Conservation (phyloP, 2,113 vertebrate genomes). For the Ceyx cyanopectus region DNA sequence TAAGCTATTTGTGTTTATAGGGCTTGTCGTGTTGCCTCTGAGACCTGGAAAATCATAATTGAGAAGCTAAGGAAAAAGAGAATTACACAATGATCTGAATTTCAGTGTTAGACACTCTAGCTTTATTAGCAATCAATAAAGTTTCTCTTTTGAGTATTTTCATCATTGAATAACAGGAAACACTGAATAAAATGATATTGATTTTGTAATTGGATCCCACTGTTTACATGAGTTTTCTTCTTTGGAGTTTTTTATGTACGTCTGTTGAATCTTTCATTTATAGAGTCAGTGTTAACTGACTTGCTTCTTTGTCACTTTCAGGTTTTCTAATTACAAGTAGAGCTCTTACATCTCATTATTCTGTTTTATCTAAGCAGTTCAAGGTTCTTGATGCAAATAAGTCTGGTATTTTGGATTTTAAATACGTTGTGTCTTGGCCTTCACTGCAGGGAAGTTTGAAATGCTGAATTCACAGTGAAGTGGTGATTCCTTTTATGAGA, state of each 20-base stretch:
- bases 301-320: not conserved
- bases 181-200: slow-evolving; percentile 42
- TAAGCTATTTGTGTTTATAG: not conserved
- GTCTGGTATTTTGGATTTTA: not conserved
- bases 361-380: not conserved
- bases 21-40: not conserved
- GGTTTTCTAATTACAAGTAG: not conserved
- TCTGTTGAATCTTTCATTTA: not conserved
- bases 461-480: not conserved
- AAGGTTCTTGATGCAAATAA: not conserved
- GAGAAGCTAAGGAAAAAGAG: slow-evolving; percentile 25
- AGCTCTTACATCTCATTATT: not conserved
- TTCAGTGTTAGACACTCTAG: slow-evolving; percentile 33
- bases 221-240: not conserved
- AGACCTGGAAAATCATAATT: slow-evolving; percentile 12
- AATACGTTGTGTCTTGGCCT: not conserved
- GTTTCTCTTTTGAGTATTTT: slow-evolving; percentile 54
- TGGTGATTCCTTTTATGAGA: not conserved
- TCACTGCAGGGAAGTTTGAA: not conserved
- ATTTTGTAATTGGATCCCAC: slow-evolving; percentile 57
- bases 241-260: not conserved
- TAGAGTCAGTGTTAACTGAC: slow-evolving; percentile 4
- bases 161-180: slow-evolving; percentile 58
- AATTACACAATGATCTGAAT: slow-evolving; percentile 42
- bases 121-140: slow-evolving; percentile 46